phyloP scores from a whole-genome alignment of 2,797 vertebrate genomes.

The Eulemur rubriventer region DNA sequence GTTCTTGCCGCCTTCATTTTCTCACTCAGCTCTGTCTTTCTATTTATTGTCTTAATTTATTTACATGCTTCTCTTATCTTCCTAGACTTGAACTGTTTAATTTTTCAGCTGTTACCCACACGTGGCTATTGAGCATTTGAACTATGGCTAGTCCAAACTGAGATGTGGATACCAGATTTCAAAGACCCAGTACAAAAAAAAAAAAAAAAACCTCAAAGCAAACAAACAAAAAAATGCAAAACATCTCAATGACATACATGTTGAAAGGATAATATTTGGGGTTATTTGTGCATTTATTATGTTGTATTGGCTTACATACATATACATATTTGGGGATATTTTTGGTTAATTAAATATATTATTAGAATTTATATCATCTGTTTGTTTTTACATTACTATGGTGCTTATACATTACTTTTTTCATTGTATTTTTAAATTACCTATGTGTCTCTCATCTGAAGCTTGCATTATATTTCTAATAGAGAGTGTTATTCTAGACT shows the following conservation, averaged over 20 bases:
- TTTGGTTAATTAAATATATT: not conserved
- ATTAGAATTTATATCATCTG: not conserved
- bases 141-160: accelerated
- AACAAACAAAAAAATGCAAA: not conserved
- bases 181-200: not conserved
- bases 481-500: not conserved
- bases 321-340: not conserved
- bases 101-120: not conserved
- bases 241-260: not conserved
- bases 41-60: not conserved
- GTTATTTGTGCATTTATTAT: not conserved
- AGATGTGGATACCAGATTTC: not conserved
- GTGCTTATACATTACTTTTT: not conserved
- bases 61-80: not conserved
- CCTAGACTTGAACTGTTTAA: not conserved
- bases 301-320: not conserved
- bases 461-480: not conserved
- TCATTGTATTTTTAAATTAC: not conserved
- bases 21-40: not conserved
- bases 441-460: not conserved
- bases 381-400: not conserved
- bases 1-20: not conserved
- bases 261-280: not conserved
- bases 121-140: not conserved
- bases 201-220: not conserved